Evolutionary conservation across 2,113 vertebrate genomes (phyloP).

Genomic region (Tupaia chinensis): DNA sequence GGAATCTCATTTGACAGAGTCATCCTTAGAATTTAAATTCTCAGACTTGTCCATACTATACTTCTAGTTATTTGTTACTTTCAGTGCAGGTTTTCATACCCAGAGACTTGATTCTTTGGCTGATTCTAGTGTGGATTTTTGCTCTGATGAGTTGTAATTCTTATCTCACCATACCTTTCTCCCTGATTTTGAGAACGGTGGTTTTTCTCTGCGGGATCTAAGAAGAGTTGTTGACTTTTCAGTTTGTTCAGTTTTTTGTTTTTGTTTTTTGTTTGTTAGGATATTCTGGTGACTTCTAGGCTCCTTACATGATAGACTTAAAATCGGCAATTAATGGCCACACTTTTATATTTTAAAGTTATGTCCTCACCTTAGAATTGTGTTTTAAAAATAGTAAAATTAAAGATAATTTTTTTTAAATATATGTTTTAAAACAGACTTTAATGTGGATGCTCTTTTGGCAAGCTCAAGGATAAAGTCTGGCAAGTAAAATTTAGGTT

Average conservation of each 20-base stretch:
- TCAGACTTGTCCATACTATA: neutral
- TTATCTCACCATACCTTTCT: neutral
- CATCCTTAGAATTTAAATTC: neutral
- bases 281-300: neutral
- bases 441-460: neutral
- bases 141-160: neutral
- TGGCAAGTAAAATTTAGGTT: neutral
- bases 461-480: neutral
- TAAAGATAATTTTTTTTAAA: constrained; percentile 5
- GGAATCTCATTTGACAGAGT: neutral
- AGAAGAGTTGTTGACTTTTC: neutral
- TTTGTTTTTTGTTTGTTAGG: neutral
- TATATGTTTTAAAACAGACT: neutral
- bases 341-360: neutral
- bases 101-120: neutral
- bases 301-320: neutral
- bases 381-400: neutral
- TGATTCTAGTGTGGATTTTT: neutral
- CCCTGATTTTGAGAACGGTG: neutral
- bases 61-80: neutral
- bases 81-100: neutral
- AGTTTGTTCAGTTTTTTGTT: neutral
- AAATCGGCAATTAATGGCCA: neutral
- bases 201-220: neutral
- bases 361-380: neutral